Conservation (phyloP, 1,140 invertebrate species). For the Euura lappo region DNA sequence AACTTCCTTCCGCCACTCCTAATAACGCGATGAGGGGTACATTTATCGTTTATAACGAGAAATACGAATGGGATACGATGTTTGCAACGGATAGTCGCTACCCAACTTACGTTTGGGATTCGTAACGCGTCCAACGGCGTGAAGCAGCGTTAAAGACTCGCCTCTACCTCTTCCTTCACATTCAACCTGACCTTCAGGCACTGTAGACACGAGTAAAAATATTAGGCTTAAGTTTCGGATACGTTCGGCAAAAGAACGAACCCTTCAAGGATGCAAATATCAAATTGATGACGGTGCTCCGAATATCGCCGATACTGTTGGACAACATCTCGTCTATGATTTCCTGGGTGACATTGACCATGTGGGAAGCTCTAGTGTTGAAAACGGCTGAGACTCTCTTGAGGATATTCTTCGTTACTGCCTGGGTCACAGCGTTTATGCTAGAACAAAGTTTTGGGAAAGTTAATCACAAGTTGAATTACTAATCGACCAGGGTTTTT, state of each 20-base stretch:
- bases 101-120: slow-evolving; percentile 73
- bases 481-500: slow-evolving; percentile 32
- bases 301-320: slow-evolving; percentile 72
- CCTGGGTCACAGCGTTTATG: slow-evolving; percentile 69
- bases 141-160: slow-evolving; percentile 72
- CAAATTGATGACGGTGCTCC: slow-evolving; percentile 73
- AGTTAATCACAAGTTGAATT: no score
- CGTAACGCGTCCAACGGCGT: slow-evolving; percentile 76
- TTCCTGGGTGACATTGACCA: slow-evolving; percentile 59
- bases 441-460: slow-evolving; percentile 40
- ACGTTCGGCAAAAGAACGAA: slow-evolving; percentile 31
- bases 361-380: slow-evolving; percentile 58
- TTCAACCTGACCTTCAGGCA: slow-evolving; percentile 28
- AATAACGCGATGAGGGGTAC: not conserved
- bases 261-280: slow-evolving; percentile 74
- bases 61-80: no score
- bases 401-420: slow-evolving; percentile 70
- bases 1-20: slow-evolving; percentile 36
- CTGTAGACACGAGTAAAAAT: slow-evolving; percentile 25
- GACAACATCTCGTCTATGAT: slow-evolving; percentile 71
- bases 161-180: slow-evolving; percentile 61
- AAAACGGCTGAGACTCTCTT: slow-evolving; percentile 67
- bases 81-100: slow-evolving; percentile 4
- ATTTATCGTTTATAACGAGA: no score
- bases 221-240: no score